Base-by-base conservation (phyloP, 2,113 vertebrate species). In the Caracal caracal region DNA sequence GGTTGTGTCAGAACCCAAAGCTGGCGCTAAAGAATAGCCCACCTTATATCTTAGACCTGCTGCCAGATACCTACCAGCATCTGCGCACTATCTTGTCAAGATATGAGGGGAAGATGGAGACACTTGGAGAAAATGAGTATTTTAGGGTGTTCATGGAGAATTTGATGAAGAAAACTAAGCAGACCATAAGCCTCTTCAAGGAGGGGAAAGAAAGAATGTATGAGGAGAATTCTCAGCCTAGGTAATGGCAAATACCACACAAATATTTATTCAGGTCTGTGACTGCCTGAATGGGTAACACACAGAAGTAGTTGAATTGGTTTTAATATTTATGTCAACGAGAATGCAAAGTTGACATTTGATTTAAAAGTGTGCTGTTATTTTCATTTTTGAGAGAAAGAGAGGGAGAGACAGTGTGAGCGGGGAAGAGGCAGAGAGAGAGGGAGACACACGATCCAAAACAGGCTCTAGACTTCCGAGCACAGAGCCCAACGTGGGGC, bases 141-240 rank as follows among this genome's bases (percentile, higher is more conserved):
- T 99, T 99, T 97, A 99, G 99, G 0, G 99, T 99, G 75, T 99
- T 99, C 98, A 99, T 99, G 99, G 99, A 99, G 97, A 99, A 99
- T 98, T 97, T 99, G 90, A 99, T 99, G 97, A 99, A 99, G 97
- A 99, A 99, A 98, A 99, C 99, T 96, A 99, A 99, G 98, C 99
- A 99, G 98, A 99, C 99, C 95, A 99, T 99, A 98, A 99, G 99
- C 98, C 99, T 99, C 93, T 99, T 99, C 98, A 99, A 99, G 97
- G 99, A 99, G 90, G 99, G 99, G 61, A 99, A 99, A 86, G 99
- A 99, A 30, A 98, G 99, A 97, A 99, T 99, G 99, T 99, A 99
- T 20, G 99, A 99, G 97, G 99, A 99, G 98, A 99, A 99, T 97
- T 99, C 99, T 1, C 99, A 99, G 97, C 99, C 99, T 88, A 99